Percentiles rank a stretch among this genome's conserved stretches.
Conservation (phyloP, 2,113 vertebrate genomes). For the Tragelaphus scriptus region DNA sequence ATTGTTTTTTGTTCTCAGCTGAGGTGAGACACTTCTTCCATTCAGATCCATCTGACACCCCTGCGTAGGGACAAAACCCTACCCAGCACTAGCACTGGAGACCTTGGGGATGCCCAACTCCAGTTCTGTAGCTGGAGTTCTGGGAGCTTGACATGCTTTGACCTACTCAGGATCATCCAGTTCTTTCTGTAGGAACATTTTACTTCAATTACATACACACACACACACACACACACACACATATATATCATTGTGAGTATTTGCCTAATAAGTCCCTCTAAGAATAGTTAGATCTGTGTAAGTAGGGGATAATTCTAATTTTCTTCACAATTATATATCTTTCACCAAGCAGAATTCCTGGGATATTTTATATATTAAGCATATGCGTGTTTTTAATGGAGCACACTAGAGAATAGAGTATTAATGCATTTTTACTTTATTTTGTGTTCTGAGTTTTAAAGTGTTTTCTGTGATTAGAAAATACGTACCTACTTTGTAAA, state of each 20-base stretch:
- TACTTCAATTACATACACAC: neutral
- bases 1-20: neutral
- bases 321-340: neutral
- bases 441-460: neutral
- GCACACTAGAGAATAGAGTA: neutral
- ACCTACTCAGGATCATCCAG: neutral
- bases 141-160: neutral
- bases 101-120: neutral
- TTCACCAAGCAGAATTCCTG: neutral
- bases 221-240: neutral
- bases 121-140: neutral
- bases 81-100: neutral
- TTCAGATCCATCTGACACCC: neutral
- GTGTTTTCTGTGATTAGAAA: neutral
- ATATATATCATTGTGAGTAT: neutral
- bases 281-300: neutral
- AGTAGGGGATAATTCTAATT: neutral
- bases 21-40: neutral
- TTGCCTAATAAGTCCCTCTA: neutral
- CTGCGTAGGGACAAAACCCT: neutral
- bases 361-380: neutral
- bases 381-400: neutral
- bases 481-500: rapidly evolving
- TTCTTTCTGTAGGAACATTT: neutral
- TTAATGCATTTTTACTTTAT: neutral